Evolutionary conservation across 2,797 vertebrate genomes (phyloP).

Genomic region (Psittacula derbiana): DNA sequence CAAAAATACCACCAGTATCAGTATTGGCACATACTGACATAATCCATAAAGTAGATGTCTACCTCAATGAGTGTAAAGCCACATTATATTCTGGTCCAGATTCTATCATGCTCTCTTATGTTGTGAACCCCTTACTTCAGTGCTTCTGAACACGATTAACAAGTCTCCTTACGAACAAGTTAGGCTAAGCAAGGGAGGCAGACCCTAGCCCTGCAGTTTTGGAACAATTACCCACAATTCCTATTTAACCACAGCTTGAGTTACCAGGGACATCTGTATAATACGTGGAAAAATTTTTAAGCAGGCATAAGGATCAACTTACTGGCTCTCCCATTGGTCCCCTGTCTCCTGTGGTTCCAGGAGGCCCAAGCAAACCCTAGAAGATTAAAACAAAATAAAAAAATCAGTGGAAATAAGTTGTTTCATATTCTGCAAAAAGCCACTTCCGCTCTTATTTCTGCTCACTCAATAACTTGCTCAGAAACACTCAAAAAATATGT

Average conservation of each 20-base stretch:
- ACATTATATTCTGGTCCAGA: neutral
- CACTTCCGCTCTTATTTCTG: neutral
- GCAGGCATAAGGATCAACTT: slow-evolving; percentile 73
- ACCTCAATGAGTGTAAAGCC: neutral
- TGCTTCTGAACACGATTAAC: neutral
- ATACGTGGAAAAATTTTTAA: slow-evolving; percentile 5
- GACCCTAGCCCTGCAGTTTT: neutral
- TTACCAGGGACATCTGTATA: neutral
- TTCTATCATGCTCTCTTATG: neutral
- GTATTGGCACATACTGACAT: neutral
- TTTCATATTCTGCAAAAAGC: slow-evolving; percentile 1
- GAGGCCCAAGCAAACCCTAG: slow-evolving; percentile 85
- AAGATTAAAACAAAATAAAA: slow-evolving; percentile 54
- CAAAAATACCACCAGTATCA: neutral
- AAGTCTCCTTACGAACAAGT: neutral
- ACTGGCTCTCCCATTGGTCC: slow-evolving; percentile 89
- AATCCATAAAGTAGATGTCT: neutral
- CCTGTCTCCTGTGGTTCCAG: slow-evolving; percentile 84
- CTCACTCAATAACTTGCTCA: neutral
- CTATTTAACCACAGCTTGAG: neutral
- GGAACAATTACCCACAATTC: neutral
- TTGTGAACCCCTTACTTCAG: neutral
- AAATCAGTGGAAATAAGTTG: slow-evolving; percentile 1
- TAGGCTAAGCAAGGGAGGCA: neutral
- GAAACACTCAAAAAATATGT: neutral